Base-by-base conservation (phyloP, 2,113 vertebrate species). In the Charina bottae region DNA sequence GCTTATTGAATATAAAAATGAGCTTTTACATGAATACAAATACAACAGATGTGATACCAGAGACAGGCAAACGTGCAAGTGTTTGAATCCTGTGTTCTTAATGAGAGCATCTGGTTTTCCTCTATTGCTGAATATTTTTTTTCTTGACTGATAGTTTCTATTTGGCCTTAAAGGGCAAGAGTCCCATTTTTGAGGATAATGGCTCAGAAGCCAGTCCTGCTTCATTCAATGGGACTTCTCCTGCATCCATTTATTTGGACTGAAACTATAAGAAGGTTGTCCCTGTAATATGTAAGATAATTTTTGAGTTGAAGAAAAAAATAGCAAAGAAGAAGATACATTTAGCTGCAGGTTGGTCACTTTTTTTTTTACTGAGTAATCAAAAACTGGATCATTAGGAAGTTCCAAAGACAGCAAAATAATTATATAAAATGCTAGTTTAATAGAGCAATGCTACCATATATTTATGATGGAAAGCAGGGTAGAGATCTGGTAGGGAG, bases 51-150 rank as follows among this genome's bases (percentile, higher is more conserved):
- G 94, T 95, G 90, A 87, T 83, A 3, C 93, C 90, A 92, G 94
- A 94, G 94, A 94, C 64, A 0, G 0, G 92, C 13, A 90, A 4
- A 0, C 64, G 23, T 92, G 92, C 92, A 88, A 94, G 89, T 90
- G 92, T 15, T 93, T 93, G 93, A 89, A 64, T 89, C 58, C 85
- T 94, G 72, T 68, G 83, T 91, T 93, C 87, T 92, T 68, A 88
- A 26, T 93, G 88, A 90, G 87, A 96, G 92, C 96, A 95, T 95
- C 96, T 95, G 97, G 87, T 33, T 96, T 96, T 93, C 72, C 90
- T 95, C 95, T 93, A 94, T 93, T 26, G 21, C 85, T 23, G 58
- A 93, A 33, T 8, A 21, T 85, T 92, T 62, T 54, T 55, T 53
- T 55, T 55, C 78, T 78, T 92, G 78, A 85, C 59, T 92, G 28